phyloP scores from a whole-genome alignment of 2,113 vertebrate genomes.

The Varanus komodoensis region DNA sequence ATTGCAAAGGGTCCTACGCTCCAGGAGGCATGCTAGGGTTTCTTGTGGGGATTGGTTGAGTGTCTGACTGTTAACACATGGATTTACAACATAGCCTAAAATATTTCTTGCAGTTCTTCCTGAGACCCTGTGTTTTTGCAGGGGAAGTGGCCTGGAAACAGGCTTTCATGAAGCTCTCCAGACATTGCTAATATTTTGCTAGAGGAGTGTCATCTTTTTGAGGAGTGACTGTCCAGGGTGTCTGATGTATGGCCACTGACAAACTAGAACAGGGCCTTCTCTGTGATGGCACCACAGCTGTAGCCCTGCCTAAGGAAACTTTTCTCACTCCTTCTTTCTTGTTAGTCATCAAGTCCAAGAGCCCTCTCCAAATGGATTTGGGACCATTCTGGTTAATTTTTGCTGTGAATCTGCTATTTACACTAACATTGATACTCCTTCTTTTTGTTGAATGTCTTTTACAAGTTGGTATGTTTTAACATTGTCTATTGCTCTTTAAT shows the following conservation, averaged over 20 bases:
- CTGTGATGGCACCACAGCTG: not conserved
- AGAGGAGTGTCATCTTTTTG: not conserved
- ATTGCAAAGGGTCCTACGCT: not conserved
- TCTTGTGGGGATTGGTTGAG: not conserved
- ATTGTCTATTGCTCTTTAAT: not conserved
- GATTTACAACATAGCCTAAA: not conserved
- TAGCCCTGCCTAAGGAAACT: not conserved
- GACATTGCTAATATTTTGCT: not conserved
- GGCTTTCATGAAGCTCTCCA: not conserved
- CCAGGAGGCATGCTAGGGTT: not conserved
- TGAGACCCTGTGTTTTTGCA: too few relatives aligned
- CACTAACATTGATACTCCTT: not conserved
- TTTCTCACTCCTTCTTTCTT: not conserved
- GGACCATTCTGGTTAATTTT: too few relatives aligned
- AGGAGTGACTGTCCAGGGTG: not conserved
- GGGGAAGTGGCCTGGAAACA: not conserved
- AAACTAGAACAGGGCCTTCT: not conserved
- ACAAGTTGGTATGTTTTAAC: not conserved
- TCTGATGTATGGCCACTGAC: not conserved
- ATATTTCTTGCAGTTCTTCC: not conserved
- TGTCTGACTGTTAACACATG: not conserved
- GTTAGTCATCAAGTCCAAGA: too few relatives aligned
- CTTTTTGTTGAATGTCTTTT: not conserved
- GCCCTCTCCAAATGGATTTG: not conserved
- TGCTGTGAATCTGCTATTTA: not conserved